phyloP scores from a whole-genome alignment of 2,888 invertebrate genomes.

The Rhagophthalmus giganteus region DNA sequence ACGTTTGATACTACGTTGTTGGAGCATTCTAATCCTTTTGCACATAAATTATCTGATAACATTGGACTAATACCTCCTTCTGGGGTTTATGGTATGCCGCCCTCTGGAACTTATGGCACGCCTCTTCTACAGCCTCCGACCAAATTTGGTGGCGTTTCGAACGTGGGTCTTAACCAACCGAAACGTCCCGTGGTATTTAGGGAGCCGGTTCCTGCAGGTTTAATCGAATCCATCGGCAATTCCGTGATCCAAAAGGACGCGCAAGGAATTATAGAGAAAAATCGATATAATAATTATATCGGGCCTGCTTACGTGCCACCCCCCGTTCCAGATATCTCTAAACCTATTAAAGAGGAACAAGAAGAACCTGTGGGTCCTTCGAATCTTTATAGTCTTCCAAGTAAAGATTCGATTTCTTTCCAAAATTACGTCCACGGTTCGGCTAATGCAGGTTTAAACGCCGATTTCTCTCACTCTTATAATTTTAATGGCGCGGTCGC shows the following conservation, averaged over 20 bases:
- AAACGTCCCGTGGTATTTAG: constrained; percentile 71
- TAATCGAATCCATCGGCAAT: constrained; percentile 68
- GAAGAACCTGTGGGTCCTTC: constrained; percentile 59
- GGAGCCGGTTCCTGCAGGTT: constrained; percentile 72
- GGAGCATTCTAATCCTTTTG: constrained; percentile 12
- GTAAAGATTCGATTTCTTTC: constrained; percentile 58
- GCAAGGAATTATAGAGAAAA: constrained; percentile 60
- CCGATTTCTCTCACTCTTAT: constrained; percentile 29
- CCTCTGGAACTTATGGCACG: constrained; percentile 57
- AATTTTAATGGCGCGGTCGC: constrained; percentile 40
- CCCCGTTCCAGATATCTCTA: constrained; percentile 59
- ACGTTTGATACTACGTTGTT: constrained; percentile 19
- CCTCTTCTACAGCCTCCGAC: constrained; percentile 41
- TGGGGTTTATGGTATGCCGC: constrained; percentile 65
- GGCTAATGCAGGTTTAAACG: constrained; percentile 37
- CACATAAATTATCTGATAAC: constrained; percentile 33
- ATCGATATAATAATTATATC: constrained; percentile 49
- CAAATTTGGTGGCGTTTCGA: constrained; percentile 26
- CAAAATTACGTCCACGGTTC: constrained; percentile 50
- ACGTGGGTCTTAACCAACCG: constrained; percentile 52
- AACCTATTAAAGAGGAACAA: constrained; percentile 51
- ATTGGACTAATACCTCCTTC: constrained; percentile 63
- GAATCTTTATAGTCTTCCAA: constrained; percentile 59
- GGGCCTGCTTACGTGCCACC: constrained; percentile 65
- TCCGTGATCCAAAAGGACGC: constrained; percentile 65